Base-by-base conservation (phyloP, 2,888 invertebrate genomes). In the Terebella lapidaria region DNA sequence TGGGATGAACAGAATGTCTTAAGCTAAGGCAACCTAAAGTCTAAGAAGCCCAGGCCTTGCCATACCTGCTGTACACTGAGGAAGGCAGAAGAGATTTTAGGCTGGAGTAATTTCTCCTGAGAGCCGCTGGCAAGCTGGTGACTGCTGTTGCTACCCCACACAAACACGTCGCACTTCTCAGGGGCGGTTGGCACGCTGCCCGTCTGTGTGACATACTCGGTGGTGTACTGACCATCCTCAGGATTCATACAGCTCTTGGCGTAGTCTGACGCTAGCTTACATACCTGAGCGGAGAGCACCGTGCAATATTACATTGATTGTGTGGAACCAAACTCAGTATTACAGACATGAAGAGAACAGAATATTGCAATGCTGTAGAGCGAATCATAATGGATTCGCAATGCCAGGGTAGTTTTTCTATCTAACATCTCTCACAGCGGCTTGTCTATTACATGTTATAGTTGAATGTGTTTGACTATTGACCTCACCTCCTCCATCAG, bases 81-180 rank as follows among this genome's bases (percentile, higher is more conserved):
- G 72, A 87, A 86, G n/a, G 84, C 81, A 57, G 83, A 81, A 0
- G 86, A 84, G 52, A 84, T 80, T 64, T 84, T 82, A 1, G 86
- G 86, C 42, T 84, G 73, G 26, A 85, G 77, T 35, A 87, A 83
- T 74, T 86, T 86, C 71, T 87, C 87, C 67, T 84, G 83, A 49
- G 78, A 83, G 5, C 85, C 86, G 71, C 86, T 86, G 4, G 86
- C 86, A 45, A 87, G 74, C 71, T 87, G 87, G 74, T 85, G 85
- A 3, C 86, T 86, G 3, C 86, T 86, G 78, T 87, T 87, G 70
- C 86, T 86, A 1, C 87, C 87, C 86, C 86, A 87, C 24, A 86
- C 85, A 74, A 83, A 86, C 18, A 85, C 85, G 71, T 85, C 84
- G 70, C 83, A 71, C 3, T 60, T 59, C 30, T 64, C 62, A 20